Percentiles rank a stretch among this genome's conserved stretches.
Evolutionary conservation across 2,888 invertebrate genomes (phyloP).

Genomic region (Piscicola geometra): DNA sequence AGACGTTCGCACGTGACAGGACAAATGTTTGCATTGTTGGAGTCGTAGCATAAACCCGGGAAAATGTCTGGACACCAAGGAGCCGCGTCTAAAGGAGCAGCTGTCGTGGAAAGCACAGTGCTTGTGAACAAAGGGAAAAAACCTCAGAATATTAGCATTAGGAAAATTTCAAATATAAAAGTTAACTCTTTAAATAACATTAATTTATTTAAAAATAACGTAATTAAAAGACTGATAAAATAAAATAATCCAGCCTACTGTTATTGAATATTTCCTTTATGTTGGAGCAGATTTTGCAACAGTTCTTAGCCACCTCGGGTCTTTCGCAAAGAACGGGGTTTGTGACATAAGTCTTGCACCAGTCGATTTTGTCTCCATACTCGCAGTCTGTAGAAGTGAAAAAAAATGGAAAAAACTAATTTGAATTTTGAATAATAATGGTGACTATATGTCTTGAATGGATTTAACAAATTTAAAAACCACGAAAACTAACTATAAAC

Average conservation of each 20-base stretch:
- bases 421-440: too few relatives aligned
- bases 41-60: conserved; percentile 31
- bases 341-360: conserved; percentile 35
- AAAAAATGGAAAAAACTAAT: too few relatives aligned
- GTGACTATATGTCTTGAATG: too few relatives aligned
- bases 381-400: conserved; percentile 29
- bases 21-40: conserved; percentile 23
- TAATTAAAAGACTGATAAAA: too few relatives aligned
- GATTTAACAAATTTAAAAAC: too few relatives aligned
- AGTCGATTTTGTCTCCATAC: conserved; percentile 33
- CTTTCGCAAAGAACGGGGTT: conserved; percentile 16
- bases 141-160: background rate
- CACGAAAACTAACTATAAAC: too few relatives aligned
- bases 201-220: too few relatives aligned
- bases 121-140: background rate
- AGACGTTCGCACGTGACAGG: conserved; percentile 28
- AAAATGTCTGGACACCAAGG: conserved; percentile 16
- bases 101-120: background rate
- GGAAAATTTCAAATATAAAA: background rate
- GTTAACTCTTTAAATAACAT: too few relatives aligned
- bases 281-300: conserved; percentile 29
- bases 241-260: background rate
- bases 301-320: conserved; percentile 29
- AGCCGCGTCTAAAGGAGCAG: background rate
- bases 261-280: background rate